Conservation (phyloP, 2,113 vertebrate species). For the Dendrocopos noguchii region DNA sequence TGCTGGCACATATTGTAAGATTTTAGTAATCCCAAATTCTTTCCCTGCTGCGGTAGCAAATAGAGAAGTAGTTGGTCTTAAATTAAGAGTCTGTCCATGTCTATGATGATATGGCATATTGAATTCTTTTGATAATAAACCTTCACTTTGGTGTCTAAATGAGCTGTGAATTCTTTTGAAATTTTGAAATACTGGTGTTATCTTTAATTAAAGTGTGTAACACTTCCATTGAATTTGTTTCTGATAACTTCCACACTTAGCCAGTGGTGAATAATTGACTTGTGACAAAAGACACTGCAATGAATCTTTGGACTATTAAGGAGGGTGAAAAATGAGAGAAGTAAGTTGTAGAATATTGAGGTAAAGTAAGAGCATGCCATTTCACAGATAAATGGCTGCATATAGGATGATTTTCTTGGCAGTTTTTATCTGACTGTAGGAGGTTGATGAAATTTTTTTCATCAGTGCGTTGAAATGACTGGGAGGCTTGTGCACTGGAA, state of each 20-base stretch:
- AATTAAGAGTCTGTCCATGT: background rate
- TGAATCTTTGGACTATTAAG: background rate
- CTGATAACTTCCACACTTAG: background rate
- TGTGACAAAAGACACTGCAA: background rate
- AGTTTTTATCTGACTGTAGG: background rate
- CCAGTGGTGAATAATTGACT: background rate
- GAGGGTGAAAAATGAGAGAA: background rate
- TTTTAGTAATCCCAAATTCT: background rate
- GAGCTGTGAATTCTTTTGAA: background rate
- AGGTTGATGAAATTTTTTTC: background rate
- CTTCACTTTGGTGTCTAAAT: background rate
- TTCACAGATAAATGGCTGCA: background rate
- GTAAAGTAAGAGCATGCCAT: background rate
- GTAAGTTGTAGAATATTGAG: background rate
- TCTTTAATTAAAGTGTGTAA: background rate
- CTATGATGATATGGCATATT: background rate
- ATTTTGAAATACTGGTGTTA: background rate
- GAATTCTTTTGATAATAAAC: background rate
- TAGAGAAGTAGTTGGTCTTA: background rate
- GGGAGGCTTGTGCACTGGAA: background rate
- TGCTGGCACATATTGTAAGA: accelerated
- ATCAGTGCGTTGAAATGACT: background rate
- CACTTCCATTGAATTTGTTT: background rate
- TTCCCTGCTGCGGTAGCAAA: background rate
- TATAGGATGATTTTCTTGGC: background rate